Base-by-base conservation (phyloP, 2,797 vertebrate species). In the Lithobates sylvaticus region DNA sequence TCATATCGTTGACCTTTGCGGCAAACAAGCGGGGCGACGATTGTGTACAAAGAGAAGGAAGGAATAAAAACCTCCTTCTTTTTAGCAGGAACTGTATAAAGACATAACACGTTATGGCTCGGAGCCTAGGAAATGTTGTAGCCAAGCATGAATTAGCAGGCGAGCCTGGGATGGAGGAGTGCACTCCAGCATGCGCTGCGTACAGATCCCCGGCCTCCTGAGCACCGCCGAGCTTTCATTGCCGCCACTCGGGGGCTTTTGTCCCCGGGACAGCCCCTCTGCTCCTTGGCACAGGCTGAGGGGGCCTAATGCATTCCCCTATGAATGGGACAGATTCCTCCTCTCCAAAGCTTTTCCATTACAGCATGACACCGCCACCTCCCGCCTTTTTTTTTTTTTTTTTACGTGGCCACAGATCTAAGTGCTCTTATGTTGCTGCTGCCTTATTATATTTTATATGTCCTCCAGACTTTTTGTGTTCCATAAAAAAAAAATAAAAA, bases 391-490 rank as follows among this genome's bases (percentile, higher is more conserved):
- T 39, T 36, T 0, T 39, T 39, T 50, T 72, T 82, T 73, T 68
- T 42, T 64, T 87, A 54, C 67, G 65, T 58, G 15, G 79, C 61
- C 44, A 83, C 42, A 76, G 81, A 87, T 84, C 86, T 87, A 87
- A 84, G 84, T 84, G 81, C 70, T 29, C 69, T 87, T 87, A 87
- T 64, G 70, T 82, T 39, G 39, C 54, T 61, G 39, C 70, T 72
- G 86, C 81, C 86, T 87, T 84, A 84, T 87, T 87, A 87, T 87
- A 74, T 87, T 83, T 83, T 83, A 83, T 87, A 83, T 87, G 76
- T 87, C 86, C 83, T 84, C 81, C 81, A 84, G 76, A 79, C 76
- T 54, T 27, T 18, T 27, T 18, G 76, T 18, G 69, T 84, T 87
- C 86, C 86, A 87, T 75, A 79, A 72, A 79, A 77, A 47, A 47